Evolutionary conservation across 2,888 invertebrate species (phyloP).

Genomic region (Campoletis raptor): DNA sequence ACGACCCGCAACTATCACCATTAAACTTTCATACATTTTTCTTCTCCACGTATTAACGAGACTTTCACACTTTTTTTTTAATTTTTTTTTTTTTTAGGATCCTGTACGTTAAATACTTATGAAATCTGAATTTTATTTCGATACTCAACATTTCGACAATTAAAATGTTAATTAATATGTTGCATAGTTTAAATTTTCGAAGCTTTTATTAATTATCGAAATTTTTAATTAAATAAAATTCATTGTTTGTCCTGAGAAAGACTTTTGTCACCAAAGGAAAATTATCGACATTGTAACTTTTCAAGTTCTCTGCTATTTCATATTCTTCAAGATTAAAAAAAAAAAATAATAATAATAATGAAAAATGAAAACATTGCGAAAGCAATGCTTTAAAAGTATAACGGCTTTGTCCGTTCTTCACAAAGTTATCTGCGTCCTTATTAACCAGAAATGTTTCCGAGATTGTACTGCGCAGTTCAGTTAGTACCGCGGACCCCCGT

Average conservation of each 20-base stretch:
- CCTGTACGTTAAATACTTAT: neutral
- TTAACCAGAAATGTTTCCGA: constrained; percentile 50
- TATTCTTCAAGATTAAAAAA: neutral
- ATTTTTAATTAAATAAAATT: neutral
- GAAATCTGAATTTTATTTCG: neutral
- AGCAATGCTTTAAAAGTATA: neutral
- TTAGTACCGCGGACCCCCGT: constrained; percentile 18
- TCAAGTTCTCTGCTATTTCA: neutral
- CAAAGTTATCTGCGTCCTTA: constrained; percentile 57
- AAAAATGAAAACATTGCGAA: neutral
- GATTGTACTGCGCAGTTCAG: constrained; percentile 36
- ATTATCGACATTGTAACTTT: neutral
- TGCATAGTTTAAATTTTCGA: neutral
- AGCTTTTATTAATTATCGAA: neutral
- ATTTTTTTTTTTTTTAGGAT: neutral
- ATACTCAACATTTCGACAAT: too few relatives aligned
- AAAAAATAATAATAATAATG: neutral
- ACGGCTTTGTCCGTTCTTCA: constrained; percentile 7
- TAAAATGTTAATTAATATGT: too few relatives aligned
- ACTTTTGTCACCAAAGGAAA: neutral
- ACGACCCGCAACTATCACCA: constrained; percentile 1
- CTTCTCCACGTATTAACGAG: neutral
- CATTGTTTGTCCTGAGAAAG: neutral
- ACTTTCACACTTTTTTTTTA: neutral
- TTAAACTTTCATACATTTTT: constrained; percentile 12